A percentile compares a stretch with the other conserved stretches of the same genome.
Evolutionary conservation across 2,113 vertebrate species (phyloP).

Genomic region (Cyphomyrus plagiostoma): DNA sequence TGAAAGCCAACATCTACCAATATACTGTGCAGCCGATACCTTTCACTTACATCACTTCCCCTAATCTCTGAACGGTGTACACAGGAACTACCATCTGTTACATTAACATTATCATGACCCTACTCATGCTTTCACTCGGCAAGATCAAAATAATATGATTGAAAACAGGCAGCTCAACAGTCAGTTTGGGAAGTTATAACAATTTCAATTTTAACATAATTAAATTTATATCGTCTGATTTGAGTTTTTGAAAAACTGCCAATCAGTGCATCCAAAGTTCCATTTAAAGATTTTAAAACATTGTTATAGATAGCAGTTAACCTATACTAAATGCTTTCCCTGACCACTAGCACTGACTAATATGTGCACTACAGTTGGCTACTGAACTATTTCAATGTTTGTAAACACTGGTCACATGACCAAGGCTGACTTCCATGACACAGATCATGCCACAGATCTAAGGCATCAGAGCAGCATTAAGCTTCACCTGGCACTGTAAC

Average conservation of each 20-base stretch:
- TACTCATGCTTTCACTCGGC: not conserved
- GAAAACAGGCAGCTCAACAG: not conserved
- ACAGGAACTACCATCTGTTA: not conserved
- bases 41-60: not conserved
- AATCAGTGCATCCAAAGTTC: not conserved
- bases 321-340: not conserved
- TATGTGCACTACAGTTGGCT: not conserved
- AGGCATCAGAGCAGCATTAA: not conserved
- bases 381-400: not conserved
- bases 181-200: not conserved
- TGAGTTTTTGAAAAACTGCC: not conserved
- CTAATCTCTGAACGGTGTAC: not conserved
- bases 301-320: not conserved
- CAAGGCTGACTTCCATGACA: not conserved
- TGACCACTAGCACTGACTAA: not conserved
- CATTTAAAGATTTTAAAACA: not conserved
- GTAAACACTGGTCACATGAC: constrained; percentile 2
- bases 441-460: not conserved
- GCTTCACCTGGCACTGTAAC: not conserved
- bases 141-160: not conserved
- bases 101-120: not conserved
- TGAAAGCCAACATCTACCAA: not conserved
- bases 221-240: not conserved
- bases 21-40: not conserved
- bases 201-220: not conserved